A percentile compares a stretch with the other conserved stretches of the same genome.
Conservation (phyloP, 2,797 vertebrate species). For the Meriones psammophilus region DNA sequence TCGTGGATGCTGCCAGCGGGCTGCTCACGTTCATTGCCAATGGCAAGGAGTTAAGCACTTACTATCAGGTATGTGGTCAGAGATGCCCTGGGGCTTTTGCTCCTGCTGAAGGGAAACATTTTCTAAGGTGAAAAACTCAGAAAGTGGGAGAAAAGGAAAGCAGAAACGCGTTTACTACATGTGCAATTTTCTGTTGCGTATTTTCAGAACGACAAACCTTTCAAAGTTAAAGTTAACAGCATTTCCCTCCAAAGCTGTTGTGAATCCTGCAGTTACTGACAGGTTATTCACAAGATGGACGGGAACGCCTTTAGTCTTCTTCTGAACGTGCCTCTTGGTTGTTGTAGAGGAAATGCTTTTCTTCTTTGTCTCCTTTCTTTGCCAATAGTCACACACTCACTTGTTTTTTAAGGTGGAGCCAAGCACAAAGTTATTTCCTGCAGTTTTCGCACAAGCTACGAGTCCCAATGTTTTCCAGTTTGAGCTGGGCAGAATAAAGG, state of each 20-base stretch:
- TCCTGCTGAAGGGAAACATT: background rate
- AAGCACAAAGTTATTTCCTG: slow-evolving; percentile 97
- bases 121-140: background rate
- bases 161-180: background rate
- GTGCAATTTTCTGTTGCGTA: background rate
- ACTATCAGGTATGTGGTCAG: slow-evolving; percentile 92
- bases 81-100: rapidly evolving
- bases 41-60: slow-evolving; percentile 95
- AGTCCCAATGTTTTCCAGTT: slow-evolving; percentile 97
- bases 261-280: background rate
- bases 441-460: slow-evolving; percentile 97
- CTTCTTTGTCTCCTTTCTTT: background rate
- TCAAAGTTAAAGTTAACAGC: background rate
- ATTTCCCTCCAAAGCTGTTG: background rate
- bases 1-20: slow-evolving; percentile 94
- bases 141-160: background rate
- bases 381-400: slow-evolving; percentile 49
- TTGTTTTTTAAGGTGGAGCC: slow-evolving; percentile 94
- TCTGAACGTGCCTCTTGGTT: background rate
- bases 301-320: background rate
- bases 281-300: background rate
- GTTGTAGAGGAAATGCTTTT: background rate
- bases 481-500: slow-evolving; percentile 96
- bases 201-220: background rate
- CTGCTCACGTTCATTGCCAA: slow-evolving; percentile 96